phyloP scores from a whole-genome alignment of 2,888 invertebrate genomes.

The Seira musarum region DNA sequence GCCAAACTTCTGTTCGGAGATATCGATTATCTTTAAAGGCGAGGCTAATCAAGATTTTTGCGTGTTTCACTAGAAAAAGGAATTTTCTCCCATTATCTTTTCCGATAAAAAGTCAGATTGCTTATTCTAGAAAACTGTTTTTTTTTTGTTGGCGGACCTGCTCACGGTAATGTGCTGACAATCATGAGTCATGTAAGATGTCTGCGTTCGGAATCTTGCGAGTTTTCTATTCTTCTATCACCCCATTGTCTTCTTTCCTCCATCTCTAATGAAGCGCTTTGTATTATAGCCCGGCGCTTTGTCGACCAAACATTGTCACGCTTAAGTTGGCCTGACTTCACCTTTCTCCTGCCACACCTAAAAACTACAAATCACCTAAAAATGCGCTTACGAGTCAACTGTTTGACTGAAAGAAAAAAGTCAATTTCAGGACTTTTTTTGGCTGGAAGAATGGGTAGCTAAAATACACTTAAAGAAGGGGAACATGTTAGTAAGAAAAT shows the following conservation, averaged over 20 bases:
- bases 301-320: slow-evolving; percentile 41
- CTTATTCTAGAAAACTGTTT: too few relatives aligned
- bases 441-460: background rate
- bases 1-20: too few relatives aligned
- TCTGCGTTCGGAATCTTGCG: too few relatives aligned
- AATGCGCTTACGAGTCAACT: slow-evolving; percentile 4
- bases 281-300: slow-evolving; percentile 37
- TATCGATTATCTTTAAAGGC: too few relatives aligned
- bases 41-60: too few relatives aligned
- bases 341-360: slow-evolving; percentile 13
- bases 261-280: slow-evolving; percentile 47
- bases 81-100: too few relatives aligned
- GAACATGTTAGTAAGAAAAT: background rate
- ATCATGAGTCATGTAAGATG: slow-evolving; percentile 36
- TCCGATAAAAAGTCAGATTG: too few relatives aligned
- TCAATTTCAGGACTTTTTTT: background rate
- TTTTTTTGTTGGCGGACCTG: too few relatives aligned
- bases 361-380: slow-evolving; percentile 21
- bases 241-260: slow-evolving; percentile 25
- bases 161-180: slow-evolving; percentile 54
- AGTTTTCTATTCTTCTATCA: slow-evolving; percentile 24
- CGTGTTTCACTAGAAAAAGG: too few relatives aligned
- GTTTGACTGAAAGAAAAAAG: background rate
- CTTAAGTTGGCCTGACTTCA: slow-evolving; percentile 4
- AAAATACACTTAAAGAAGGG: background rate